Percentiles rank a stretch among this genome's conserved stretches.
Conservation (phyloP, 2,888 invertebrate species). For the Dynastes maya region DNA sequence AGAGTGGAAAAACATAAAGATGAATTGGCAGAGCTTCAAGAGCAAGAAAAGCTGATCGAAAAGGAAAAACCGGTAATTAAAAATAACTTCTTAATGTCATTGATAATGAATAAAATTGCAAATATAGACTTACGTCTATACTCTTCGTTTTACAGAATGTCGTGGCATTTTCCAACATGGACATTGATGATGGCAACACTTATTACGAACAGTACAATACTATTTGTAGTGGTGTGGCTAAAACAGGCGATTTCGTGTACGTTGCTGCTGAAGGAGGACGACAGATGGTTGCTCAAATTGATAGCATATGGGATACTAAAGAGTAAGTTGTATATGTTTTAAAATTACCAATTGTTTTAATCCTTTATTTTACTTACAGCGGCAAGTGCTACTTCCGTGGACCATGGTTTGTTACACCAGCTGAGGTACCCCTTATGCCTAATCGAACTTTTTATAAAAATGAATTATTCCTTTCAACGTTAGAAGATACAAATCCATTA, state of each 20-base stretch:
- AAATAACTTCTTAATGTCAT: too few relatives aligned
- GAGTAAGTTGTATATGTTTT: conserved; percentile 76
- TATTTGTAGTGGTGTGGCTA: conserved; percentile 85
- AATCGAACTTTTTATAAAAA: conserved; percentile 91
- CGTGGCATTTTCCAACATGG: conserved; percentile 77
- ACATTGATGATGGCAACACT: conserved; percentile 83
- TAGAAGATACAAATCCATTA: conserved; percentile 93
- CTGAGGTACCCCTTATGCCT: conserved; percentile 87
- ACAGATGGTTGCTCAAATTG: conserved; percentile 94
- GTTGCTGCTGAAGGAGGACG: conserved; percentile 93
- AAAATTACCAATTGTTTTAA: conserved; percentile 19
- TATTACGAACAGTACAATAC: conserved; percentile 96
- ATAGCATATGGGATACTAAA: conserved; percentile 94
- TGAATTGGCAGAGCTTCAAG: conserved; percentile 88
- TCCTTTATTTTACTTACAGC: conserved; percentile 72
- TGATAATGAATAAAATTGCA: conserved; percentile 37
- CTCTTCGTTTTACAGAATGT: conserved; percentile 79
- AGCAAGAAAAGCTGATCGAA: conserved; percentile 86
- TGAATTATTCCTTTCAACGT: conserved; percentile 92
- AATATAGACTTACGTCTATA: not conserved
- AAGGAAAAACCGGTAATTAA: conserved; percentile 86
- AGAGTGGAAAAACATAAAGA: conserved; percentile 92
- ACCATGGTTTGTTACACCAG: conserved; percentile 92
- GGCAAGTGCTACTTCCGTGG: conserved; percentile 95
- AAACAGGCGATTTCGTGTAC: conserved; percentile 95